Percentiles rank a stretch among this genome's conserved stretches.
Conservation (phyloP, 37 sponge, comb jelly and placozoan genomes). For the Mnemiopsis leidyi region DNA sequence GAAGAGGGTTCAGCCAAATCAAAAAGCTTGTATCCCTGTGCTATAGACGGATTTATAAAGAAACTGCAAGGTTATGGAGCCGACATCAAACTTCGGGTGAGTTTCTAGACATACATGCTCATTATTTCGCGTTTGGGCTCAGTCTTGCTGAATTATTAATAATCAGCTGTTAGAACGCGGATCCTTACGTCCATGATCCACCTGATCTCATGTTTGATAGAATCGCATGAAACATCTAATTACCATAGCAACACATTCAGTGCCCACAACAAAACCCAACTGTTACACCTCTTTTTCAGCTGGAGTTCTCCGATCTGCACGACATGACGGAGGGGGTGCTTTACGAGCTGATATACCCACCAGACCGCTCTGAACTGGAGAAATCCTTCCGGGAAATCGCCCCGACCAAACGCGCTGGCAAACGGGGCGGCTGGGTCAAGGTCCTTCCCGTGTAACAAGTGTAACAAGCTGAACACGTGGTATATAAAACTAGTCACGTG, state of each 20-base stretch:
- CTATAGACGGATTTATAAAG: slow-evolving; percentile 44
- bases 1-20: slow-evolving; percentile 46
- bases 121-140: too few relatives aligned
- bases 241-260: too few relatives aligned
- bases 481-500: too few relatives aligned
- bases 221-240: too few relatives aligned
- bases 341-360: slow-evolving; percentile 57
- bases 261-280: neutral
- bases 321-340: slow-evolving; percentile 64
- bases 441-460: slow-evolving; percentile 57
- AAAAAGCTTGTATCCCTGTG: slow-evolving; percentile 52
- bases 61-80: neutral
- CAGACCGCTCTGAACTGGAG: slow-evolving; percentile 36
- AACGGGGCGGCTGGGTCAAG: slow-evolving; percentile 64
- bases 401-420: slow-evolving; percentile 7
- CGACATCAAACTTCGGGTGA: slow-evolving; percentile 47
- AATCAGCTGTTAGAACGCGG: too few relatives aligned
- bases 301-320: slow-evolving; percentile 59
- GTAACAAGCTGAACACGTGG: too few relatives aligned
- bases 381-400: slow-evolving; percentile 6
- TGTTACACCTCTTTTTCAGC: neutral
- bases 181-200: too few relatives aligned
- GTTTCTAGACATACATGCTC: too few relatives aligned
- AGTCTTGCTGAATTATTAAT: too few relatives aligned
- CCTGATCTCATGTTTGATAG: too few relatives aligned